Conservation (phyloP, 2,888 invertebrate genomes). For the Allygus modestus region DNA sequence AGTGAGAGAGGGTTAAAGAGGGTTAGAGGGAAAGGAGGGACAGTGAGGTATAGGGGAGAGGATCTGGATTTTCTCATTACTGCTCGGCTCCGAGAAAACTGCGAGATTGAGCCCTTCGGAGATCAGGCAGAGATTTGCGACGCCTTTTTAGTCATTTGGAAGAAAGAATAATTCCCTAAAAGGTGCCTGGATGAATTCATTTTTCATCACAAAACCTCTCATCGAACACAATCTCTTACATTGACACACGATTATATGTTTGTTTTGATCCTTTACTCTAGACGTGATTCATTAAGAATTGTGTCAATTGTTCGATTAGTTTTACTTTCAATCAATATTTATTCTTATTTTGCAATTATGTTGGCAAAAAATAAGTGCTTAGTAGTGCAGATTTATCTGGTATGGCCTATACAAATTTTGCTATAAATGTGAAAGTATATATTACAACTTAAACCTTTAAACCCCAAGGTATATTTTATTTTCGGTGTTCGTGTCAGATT, state of each 20-base stretch:
- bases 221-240: neutral
- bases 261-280: neutral
- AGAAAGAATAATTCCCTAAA: slow-evolving; percentile 47
- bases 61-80: slow-evolving; percentile 53
- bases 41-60: neutral
- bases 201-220: slow-evolving; percentile 6
- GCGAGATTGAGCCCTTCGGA: slow-evolving; percentile 40
- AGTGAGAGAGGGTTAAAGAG: too few species aligned
- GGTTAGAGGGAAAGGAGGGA: neutral
- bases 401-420: too few species aligned
- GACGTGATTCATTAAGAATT: too few species aligned
- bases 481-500: too few species aligned
- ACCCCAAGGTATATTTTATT: too few species aligned
- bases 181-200: slow-evolving; percentile 7
- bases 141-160: slow-evolving; percentile 47
- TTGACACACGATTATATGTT: neutral
- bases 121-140: neutral
- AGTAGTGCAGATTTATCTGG: too few species aligned
- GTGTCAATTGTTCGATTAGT: too few species aligned
- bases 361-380: too few species aligned
- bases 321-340: too few species aligned
- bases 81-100: neutral
- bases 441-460: too few species aligned
- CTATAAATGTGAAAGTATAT: too few species aligned
- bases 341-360: too few species aligned